phyloP scores from a whole-genome alignment of 2,888 invertebrate species.

The Willowsia nigromaculata region DNA sequence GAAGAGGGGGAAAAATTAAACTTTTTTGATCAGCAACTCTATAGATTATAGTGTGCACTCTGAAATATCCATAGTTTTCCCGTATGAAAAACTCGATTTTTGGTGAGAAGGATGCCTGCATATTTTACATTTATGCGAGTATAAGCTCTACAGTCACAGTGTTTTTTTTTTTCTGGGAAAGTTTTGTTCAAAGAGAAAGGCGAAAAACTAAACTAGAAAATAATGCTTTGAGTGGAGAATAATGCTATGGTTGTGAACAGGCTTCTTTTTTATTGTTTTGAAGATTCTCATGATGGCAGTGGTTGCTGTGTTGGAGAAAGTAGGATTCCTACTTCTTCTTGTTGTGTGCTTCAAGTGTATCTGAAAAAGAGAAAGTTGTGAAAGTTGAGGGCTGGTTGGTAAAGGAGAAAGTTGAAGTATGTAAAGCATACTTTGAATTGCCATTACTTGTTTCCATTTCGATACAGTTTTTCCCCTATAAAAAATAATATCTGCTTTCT shows the following conservation, averaged over 20 bases:
- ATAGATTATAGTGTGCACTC: not conserved
- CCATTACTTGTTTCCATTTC: constrained; percentile 44
- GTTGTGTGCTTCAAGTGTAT: constrained; percentile 36
- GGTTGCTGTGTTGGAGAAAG: not conserved
- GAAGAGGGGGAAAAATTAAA: constrained; percentile 1
- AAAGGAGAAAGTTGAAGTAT: constrained; percentile 1
- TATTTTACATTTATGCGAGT: too few relatives aligned
- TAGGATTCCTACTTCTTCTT: not conserved
- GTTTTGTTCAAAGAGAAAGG: constrained; percentile 23
- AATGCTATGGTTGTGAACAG: not conserved
- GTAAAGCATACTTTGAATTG: constrained; percentile 36
- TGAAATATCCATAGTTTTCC: too few relatives aligned
- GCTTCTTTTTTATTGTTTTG: constrained; percentile 29
- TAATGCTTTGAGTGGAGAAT: not conserved
- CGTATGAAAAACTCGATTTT: too few relatives aligned
- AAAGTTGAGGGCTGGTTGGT: not conserved
- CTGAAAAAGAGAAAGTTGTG: constrained; percentile 47
- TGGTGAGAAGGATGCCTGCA: not conserved
- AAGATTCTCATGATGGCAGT: constrained; percentile 9
- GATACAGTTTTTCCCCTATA: constrained; percentile 7
- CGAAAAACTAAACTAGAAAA: not conserved
- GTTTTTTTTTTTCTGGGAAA: too few relatives aligned
- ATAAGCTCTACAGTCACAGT: too few relatives aligned
- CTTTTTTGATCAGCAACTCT: not conserved
- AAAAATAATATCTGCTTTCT: not conserved